Conservation (phyloP, 2,888 invertebrate species). For the Seladonia tumulorum region DNA sequence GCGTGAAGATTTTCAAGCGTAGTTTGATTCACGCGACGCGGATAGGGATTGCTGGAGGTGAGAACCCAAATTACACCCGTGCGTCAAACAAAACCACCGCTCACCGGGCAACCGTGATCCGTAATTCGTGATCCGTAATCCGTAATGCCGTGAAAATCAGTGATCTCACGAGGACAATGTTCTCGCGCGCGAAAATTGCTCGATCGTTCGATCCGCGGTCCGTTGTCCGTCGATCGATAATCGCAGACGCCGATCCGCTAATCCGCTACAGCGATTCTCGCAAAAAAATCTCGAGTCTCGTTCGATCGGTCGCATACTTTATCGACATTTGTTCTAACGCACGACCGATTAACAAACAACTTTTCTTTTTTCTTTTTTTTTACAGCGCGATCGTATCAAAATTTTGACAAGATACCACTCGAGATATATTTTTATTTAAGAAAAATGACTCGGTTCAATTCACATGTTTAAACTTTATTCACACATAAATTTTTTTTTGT, state of each 20-base stretch:
- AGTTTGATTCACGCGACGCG: conserved; percentile 30
- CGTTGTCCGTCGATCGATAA: background rate
- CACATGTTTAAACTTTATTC: conserved; percentile 83
- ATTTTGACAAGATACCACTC: conserved; percentile 2
- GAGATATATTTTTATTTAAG: conserved; percentile 11
- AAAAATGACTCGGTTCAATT: conserved; percentile 74
- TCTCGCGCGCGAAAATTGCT: background rate
- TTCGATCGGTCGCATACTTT: conserved; percentile 20
- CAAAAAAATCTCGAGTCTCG: background rate
- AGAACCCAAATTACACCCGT: background rate
- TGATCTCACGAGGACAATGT: background rate
- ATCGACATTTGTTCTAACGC: background rate
- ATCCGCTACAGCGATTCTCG: background rate
- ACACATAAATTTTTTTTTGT: conserved; percentile 78
- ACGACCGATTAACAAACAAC: background rate
- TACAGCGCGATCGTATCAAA: background rate
- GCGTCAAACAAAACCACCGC: conserved; percentile 4
- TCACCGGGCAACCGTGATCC: background rate
- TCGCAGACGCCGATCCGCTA: background rate
- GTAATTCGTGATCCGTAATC: background rate
- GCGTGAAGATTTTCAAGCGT: conserved; percentile 56
- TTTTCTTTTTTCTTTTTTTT: too few relatives aligned
- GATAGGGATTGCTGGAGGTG: conserved; percentile 11
- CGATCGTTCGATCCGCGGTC: background rate
- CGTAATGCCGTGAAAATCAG: background rate